Base-by-base conservation (phyloP, 1,140 invertebrate species). In the Laupala kohalensis region DNA sequence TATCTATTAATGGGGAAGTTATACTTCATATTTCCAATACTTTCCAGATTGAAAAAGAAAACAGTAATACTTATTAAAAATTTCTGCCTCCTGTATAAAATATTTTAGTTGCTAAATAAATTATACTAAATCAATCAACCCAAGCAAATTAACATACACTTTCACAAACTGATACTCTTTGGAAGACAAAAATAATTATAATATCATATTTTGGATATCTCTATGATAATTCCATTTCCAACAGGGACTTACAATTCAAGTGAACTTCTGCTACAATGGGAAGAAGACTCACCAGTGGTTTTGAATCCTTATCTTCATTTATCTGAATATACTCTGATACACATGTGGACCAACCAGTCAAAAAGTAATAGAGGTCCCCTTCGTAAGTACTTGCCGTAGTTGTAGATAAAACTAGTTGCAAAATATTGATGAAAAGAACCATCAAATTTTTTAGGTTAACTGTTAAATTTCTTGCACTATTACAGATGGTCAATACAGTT, bases 401-500 rank as follows among this genome's bases (percentile, higher is more conserved):
- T 53, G 19, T 13, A 53, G 1, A 53, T 53, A 13, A 1, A 4
- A 2, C 37, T 53, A 13, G 19, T 53, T 53, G 9, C 37, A n/a
- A n/a, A n/a, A n/a, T n/a, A n/a, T n/a, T n/a, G n/a, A n/a, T n/a
- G n/a, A n/a, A n/a, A n/a, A n/a, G n/a, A n/a, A n/a, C n/a, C n/a
- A n/a, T n/a, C n/a, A n/a, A n/a, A n/a, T n/a, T n/a, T n/a, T n/a
- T n/a, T n/a, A n/a, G n/a, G n/a, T n/a, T n/a, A n/a, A n/a, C n/a
- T n/a, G n/a, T n/a, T n/a, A n/a, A n/a, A n/a, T n/a, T n/a, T n/a
- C 4, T 13, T 19, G 9, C 1, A 13, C 37, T 68, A 25, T 88
- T 87, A 68, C 80, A 92, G 91, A 86, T 76, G 92, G 91, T 23
- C 92, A 93, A 77, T 94, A 91, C 80, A 93, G 91, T 76, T 87